Evolutionary conservation across 1,140 invertebrate species (phyloP), one percentile per base, ranked within the genome.

Genomic region (Drosophila takahashii): DNA sequence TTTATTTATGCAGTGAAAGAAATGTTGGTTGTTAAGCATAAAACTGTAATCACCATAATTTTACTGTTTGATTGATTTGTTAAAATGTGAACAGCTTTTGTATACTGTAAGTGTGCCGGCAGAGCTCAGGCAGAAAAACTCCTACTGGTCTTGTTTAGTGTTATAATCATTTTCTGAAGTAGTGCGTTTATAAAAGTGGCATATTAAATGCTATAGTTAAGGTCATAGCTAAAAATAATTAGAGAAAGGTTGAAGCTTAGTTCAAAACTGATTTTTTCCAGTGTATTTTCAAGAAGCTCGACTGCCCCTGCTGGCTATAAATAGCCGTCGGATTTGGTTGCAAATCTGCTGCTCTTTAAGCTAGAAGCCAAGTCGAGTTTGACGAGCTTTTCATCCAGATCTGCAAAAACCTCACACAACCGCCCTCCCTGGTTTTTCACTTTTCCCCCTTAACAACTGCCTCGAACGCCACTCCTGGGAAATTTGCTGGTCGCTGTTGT

Each of bases 401-500:
- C 27, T 45, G 41, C 41, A 22, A 22, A 22, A 22, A 22, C n/a
- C 36, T 15, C 11, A 27, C 45, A 18, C n/a, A n/a, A n/a, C n/a
- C n/a, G n/a, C n/a, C 18, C 32, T 11, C n/a, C 16, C 18, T 7
- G 11, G n/a, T 6, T 22, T 8, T 44, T 22, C 10, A 8, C 13
- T 59, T 36, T 22, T 22, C 4, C 22, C 29, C 26, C 27, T 18
- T 22, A 41, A 34, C 52, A 56, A 44, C 37, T 36, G 41, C 45
- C 27, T 44, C 52, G 44, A 69, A 89, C 79, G 65, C 73, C 64
- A 87, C 84, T 87, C 84, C 58, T 57, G 84, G 84, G 84, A 87
- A 87, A 87, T 87, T 89, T 87, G 50, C 59, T 66, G 64, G 47
- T 53, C 32, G 41, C 36, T 81, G 74, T 74, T 75, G 60, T 56